These are phyloP conservation scores for Cephonodes hylas DNA, from an alignment of 2,888 invertebrate species.

Conservation along the genomic window DNA sequence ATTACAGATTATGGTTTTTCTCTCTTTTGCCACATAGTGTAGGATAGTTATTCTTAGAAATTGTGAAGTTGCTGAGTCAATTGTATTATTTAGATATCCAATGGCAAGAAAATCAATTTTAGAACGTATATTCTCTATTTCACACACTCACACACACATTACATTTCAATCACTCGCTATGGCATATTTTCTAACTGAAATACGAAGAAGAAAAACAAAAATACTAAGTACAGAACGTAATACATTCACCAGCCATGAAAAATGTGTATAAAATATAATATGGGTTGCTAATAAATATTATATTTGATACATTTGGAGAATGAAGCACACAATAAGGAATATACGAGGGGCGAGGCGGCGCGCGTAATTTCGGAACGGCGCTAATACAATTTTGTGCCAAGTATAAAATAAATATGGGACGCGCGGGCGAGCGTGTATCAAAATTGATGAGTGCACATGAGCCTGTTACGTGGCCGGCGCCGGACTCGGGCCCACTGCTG, in stretches of 20 bases:
- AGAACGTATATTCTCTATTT: too few relatives aligned
- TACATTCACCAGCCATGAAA: not conserved
- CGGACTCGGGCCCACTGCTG: not conserved
- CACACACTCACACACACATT: too few relatives aligned
- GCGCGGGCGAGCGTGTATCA: slow-evolving; percentile 5
- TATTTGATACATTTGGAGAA: not conserved
- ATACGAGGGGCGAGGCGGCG: not conserved
- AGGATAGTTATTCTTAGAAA: too few relatives aligned
- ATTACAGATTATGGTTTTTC: too few relatives aligned
- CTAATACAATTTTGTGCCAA: slow-evolving; percentile 5
- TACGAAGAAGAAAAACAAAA: too few relatives aligned
- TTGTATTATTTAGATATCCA: too few relatives aligned
- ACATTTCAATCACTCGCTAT: too few relatives aligned
- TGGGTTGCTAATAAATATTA: not conserved
- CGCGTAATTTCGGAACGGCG: not conserved
- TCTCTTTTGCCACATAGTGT: too few relatives aligned
- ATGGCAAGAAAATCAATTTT: too few relatives aligned
- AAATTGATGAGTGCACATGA: slow-evolving; percentile 11
- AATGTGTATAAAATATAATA: not conserved
- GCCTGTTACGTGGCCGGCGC: not conserved
- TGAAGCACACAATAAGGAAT: slow-evolving; percentile 1
- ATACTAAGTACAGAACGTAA: too few relatives aligned
- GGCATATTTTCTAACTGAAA: too few relatives aligned
- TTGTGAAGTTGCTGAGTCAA: too few relatives aligned
- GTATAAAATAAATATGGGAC: slow-evolving; percentile 5